Evolutionary conservation across 2,797 vertebrate genomes (phyloP).

Genomic region (Arctocebus calabarensis): DNA sequence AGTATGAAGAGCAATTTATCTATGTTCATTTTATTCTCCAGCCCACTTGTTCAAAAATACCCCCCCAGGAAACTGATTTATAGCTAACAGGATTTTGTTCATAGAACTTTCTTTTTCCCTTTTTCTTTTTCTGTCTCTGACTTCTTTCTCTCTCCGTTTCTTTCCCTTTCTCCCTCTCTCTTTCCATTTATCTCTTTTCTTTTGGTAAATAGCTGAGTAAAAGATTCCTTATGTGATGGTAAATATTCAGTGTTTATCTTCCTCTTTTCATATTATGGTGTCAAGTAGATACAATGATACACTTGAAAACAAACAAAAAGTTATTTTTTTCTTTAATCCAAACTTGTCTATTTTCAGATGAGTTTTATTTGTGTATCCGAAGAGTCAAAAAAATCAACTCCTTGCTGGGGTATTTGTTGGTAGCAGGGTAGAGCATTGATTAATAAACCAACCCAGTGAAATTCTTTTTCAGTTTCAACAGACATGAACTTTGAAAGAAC

Average conservation of each 20-base stretch:
- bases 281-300: neutral
- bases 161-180: neutral
- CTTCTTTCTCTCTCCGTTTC: rapidly evolving
- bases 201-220: neutral
- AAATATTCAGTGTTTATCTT: neutral
- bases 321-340: neutral
- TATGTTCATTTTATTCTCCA: neutral
- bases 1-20: neutral
- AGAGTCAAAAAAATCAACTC: neutral
- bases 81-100: neutral
- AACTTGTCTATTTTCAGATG: neutral
- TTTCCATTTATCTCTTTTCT: neutral
- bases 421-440: neutral
- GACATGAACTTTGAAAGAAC: neutral
- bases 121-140: neutral
- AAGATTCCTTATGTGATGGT: neutral
- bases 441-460: neutral
- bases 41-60: neutral
- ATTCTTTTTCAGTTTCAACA: neutral
- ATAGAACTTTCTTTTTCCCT: neutral
- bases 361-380: neutral
- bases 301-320: neutral
- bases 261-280: neutral
- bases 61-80: neutral
- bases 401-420: neutral